Conservation (phyloP, 2,797 vertebrate species). For the Pseudochaenichthys georgianus region DNA sequence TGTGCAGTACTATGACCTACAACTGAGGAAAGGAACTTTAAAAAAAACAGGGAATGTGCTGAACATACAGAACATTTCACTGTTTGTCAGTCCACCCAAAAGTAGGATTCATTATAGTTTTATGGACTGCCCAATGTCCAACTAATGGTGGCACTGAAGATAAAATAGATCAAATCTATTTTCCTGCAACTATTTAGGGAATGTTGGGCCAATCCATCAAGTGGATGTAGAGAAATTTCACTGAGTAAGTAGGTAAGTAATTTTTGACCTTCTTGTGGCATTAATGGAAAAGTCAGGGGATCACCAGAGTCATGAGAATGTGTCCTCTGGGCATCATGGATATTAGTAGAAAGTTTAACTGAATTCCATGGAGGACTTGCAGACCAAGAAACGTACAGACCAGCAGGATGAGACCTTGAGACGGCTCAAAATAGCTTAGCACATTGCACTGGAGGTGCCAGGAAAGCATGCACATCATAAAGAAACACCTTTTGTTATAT, state of each 20-base stretch:
- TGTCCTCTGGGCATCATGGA: too few species aligned
- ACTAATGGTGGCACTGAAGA: too few species aligned
- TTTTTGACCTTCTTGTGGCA: neutral
- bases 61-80: too few species aligned
- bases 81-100: neutral
- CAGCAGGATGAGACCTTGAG: neutral
- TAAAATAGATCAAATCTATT: too few species aligned
- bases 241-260: neutral
- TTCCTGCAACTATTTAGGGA: too few species aligned
- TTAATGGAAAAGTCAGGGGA: neutral
- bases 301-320: neutral
- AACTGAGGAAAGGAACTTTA: neutral
- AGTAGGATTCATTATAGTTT: neutral
- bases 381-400: neutral
- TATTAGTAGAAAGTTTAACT: neutral
- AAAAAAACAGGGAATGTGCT: neutral
- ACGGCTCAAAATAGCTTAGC: neutral
- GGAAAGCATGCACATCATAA: neutral
- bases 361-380: neutral
- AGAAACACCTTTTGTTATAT: too few species aligned
- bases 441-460: neutral
- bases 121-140: neutral
- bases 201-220: too few species aligned
- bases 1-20: neutral
- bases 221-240: too few species aligned